Base-by-base conservation (phyloP, 1,140 invertebrate species). In the Panulirus ornatus region DNA sequence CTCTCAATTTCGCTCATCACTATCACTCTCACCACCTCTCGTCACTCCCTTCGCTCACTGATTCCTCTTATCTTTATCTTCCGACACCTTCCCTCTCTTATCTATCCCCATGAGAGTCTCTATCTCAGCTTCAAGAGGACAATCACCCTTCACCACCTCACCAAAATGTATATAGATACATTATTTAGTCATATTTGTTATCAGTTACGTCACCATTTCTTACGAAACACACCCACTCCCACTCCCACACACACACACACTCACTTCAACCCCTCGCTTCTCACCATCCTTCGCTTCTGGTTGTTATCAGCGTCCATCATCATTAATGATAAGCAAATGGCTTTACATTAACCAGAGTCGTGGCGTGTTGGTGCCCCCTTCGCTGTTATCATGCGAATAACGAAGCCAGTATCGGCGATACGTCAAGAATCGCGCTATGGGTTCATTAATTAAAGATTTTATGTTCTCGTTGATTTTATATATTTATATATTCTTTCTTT, bases 171-270 rank as follows among this genome's bases (percentile, higher is more conserved):
- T 58, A 58, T 58, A 58, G 9, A 58, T 58, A 58, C 51, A 58
- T 58, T 11, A 9, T 58, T 22, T 58, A 22, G 51, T 58, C 51
- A 58, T 58, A 14, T 58, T 22, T 58, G 51, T 11, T 58, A 9
- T 9, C 51, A 58, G 9, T 22, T 9, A 58, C 22, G 51, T 58
- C 51, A 22, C 22, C 51, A 14, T 58, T 22, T 58, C 9, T 58
- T 9, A 14, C 9, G 9, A 73, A 8, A 73, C 70, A 73, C 70
- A 73, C 70, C 8, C 70, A 73, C 70, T 11, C 70, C 8, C 30
- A 73, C 70, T 11, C 70, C 8, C 70, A 73, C 70, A 73, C 30
- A 73, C 70, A 73, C 70, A 73, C 70, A 73, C 70, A 73, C 70
- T 11, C 70, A 73, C 70, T 11, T 34, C 8, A 58, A 58, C 22